Base-by-base conservation (phyloP, 1,140 invertebrate genomes). In the Dreissena rostriformis region DNA sequence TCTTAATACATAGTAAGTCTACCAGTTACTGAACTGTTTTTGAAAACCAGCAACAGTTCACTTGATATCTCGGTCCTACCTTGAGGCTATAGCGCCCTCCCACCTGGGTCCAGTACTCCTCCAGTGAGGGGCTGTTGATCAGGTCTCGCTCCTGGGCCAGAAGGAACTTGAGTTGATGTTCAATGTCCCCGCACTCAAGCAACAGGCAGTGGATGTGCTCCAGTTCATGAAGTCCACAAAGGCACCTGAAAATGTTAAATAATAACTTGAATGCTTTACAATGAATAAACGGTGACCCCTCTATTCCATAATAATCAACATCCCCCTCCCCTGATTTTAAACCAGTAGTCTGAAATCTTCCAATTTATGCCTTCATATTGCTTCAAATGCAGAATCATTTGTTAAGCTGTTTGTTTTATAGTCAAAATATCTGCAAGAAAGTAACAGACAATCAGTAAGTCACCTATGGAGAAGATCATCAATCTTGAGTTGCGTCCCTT, bases 401-500 rank as follows among this genome's bases (percentile, higher is more conserved):
- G 39, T 8, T 39, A 39, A 39, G 39, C 39, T 39, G 39, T 39
- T 39, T 39, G 39, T 39, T 39, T 39, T 39, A 39, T 8, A 39
- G 39, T 39, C 2, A 39, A 39, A 39, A 39, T 39, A 39, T 39
- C 39, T 39, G 39, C 2, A 39, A 39, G 39, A 39, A 2, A 39
- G 39, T 39, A 39, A 39, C 2, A 39, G 39, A 8, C 39, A 2
- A 39, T 61, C 57, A 2, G 12, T n/a, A 70, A 97, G 96, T 96
- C 96, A 97, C 28, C 96, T 94, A 39, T 95, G 94, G 85, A 97
- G 96, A 85, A 97, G 94, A 68, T 96, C 95, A 70, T 96, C 95
- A 61, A 97, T 95, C 61, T 96, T 96, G 61, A 96, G 95, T 86
- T 92, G 88, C 7, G 93, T 92, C 15, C 86, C 88, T 10, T 66